A percentile compares a stretch with the other conserved stretches of the same genome.
phyloP scores from a whole-genome alignment of 2,797 vertebrate genomes.

The Danio tinwini region DNA sequence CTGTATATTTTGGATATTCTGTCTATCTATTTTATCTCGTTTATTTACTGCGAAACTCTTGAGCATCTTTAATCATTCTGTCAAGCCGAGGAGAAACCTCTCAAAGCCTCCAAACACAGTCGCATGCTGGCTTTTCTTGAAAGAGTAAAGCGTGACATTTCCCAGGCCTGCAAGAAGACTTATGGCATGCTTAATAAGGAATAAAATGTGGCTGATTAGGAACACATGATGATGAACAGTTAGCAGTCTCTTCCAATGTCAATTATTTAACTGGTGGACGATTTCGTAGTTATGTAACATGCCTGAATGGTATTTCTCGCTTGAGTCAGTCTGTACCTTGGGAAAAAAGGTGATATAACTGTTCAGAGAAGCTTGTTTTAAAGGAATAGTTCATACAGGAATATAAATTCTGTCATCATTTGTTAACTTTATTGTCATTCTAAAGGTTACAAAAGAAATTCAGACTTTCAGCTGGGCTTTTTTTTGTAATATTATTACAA shows the following conservation, averaged over 20 bases:
- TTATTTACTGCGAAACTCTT: constrained; percentile 1
- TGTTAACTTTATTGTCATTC: not conserved
- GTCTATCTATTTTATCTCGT: not conserved
- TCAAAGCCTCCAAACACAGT: constrained; percentile 14
- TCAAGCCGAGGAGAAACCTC: constrained; percentile 1
- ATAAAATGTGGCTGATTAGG: constrained; percentile 23
- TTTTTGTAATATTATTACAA: not conserved
- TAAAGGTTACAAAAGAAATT: not conserved
- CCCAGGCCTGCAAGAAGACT: constrained; percentile 33
- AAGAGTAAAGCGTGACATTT: constrained; percentile 49
- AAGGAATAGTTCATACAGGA: constrained; percentile 5
- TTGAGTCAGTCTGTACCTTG: constrained; percentile 42
- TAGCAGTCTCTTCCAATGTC: constrained; percentile 26
- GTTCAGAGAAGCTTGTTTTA: constrained; percentile 25
- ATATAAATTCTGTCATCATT: not conserved
- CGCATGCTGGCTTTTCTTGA: constrained; percentile 12
- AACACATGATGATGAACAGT: constrained; percentile 24
- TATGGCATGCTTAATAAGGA: constrained; percentile 29
- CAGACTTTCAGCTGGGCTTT: not conserved
- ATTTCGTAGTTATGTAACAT: constrained; percentile 54
- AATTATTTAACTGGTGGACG: constrained; percentile 42
- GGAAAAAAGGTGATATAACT: constrained; percentile 6
- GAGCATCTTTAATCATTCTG: constrained; percentile 32
- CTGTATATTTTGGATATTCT: not conserved
- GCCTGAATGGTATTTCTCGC: constrained; percentile 34